These are phyloP conservation scores for Teleogryllus oceanicus DNA, from an alignment of 2,888 invertebrate genomes.

Conservation along the genomic window DNA sequence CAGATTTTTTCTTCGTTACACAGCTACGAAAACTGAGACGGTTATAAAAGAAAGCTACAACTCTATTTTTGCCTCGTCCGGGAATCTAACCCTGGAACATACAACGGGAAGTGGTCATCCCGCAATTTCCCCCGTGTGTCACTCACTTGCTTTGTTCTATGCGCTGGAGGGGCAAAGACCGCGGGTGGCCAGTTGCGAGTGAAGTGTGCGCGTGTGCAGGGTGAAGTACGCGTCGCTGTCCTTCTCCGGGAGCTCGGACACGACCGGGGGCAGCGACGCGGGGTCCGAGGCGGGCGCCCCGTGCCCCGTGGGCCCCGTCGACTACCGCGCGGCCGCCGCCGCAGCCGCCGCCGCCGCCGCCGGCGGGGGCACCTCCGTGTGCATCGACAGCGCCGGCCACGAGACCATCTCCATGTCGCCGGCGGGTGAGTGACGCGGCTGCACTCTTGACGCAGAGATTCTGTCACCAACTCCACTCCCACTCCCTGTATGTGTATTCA, in stretches of 20 bases:
- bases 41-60: too few relatives aligned
- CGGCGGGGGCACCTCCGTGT: neutral
- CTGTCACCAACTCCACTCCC: too few relatives aligned
- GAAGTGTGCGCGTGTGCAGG: conserved; percentile 41
- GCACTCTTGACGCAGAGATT: neutral
- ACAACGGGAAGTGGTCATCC: too few relatives aligned
- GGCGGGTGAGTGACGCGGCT: conserved; percentile 31
- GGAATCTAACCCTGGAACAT: too few relatives aligned
- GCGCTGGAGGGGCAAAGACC: too few relatives aligned
- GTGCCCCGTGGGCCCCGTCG: conserved; percentile 22
- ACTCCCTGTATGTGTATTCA: too few relatives aligned
- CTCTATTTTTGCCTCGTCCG: too few relatives aligned
- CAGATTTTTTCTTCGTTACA: too few relatives aligned
- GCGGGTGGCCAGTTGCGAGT: too few relatives aligned
- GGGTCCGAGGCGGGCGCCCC: neutral
- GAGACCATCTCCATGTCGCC: conserved; percentile 40
- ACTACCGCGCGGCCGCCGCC: conserved; percentile 34
- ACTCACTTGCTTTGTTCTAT: too few relatives aligned
- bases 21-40: too few relatives aligned
- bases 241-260: conserved; percentile 51
- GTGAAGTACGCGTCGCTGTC: conserved; percentile 62
- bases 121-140: too few relatives aligned
- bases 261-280: neutral
- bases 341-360: conserved; percentile 12
- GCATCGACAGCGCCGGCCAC: conserved; percentile 9